These are phyloP conservation scores for Micrasema minimum DNA, from an alignment of 1,140 invertebrate species.

Conservation along the genomic window DNA sequence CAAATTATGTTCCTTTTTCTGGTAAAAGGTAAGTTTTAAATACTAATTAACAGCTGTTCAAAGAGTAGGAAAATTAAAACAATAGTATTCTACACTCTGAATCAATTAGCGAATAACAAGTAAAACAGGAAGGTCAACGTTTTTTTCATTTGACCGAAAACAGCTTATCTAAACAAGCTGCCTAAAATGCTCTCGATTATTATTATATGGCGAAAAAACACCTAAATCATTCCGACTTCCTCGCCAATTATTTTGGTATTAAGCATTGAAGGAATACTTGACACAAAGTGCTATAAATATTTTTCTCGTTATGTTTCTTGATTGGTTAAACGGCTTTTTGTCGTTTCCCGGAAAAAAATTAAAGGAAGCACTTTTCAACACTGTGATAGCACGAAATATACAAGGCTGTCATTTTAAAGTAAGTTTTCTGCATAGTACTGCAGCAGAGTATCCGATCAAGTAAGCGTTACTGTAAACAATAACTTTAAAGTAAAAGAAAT, in stretches of 20 bases:
- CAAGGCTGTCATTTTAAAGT: too few species aligned
- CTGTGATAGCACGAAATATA: not conserved
- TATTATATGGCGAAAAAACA: slow-evolving; percentile 13
- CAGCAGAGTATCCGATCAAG: not conserved
- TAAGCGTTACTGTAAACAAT: not conserved
- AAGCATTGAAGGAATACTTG: slow-evolving; percentile 28
- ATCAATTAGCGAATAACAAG: too few species aligned
- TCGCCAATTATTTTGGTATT: slow-evolving; percentile 34
- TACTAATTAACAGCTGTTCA: too few species aligned
- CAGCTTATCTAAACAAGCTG: not conserved
- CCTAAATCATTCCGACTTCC: slow-evolving; percentile 22
- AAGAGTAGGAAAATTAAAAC: too few species aligned
- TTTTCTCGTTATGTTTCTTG: slow-evolving; percentile 24
- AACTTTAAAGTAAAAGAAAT: too few species aligned
- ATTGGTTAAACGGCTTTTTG: slow-evolving; percentile 44
- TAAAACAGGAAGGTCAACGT: too few species aligned
- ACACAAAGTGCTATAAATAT: slow-evolving; percentile 35
- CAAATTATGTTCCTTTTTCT: too few species aligned
- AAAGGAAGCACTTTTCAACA: not conserved
- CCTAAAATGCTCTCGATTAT: not conserved
- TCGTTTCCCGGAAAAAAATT: slow-evolving; percentile 36
- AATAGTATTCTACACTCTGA: too few species aligned
- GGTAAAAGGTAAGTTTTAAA: too few species aligned
- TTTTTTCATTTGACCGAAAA: too few species aligned
- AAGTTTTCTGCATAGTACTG: slow-evolving; percentile 20